Conservation (phyloP, 2,888 invertebrate species). For the Fabriciana adippe region DNA sequence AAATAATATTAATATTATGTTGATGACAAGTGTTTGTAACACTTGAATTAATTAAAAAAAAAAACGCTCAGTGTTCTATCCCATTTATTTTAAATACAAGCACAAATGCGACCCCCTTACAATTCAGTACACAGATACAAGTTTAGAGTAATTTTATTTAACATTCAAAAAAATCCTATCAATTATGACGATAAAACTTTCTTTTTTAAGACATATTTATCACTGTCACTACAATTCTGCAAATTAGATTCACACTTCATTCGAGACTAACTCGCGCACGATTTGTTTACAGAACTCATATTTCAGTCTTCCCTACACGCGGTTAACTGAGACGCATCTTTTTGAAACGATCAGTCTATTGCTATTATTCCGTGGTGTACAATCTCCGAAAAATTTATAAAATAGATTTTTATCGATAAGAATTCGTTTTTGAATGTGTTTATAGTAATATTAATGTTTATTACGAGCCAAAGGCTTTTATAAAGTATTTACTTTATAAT, state of each 20-base stretch:
- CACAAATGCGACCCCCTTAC: too few species aligned
- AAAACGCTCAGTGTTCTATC: too few species aligned
- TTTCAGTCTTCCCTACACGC: slow-evolving; percentile 61
- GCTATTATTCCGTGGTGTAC: slow-evolving; percentile 55
- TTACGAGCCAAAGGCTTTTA: not conserved
- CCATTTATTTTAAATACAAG: too few species aligned
- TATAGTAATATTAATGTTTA: not conserved
- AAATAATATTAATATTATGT: too few species aligned
- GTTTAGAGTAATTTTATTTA: too few species aligned
- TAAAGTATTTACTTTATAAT: not conserved
- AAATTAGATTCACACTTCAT: slow-evolving; percentile 73
- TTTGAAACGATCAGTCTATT: slow-evolving; percentile 60
- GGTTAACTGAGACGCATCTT: slow-evolving; percentile 65
- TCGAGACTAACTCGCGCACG: slow-evolving; percentile 55
- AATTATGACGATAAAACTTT: slow-evolving; percentile 31
- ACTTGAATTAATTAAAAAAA: too few species aligned
- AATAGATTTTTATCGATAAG: not conserved
- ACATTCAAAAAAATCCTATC: not conserved
- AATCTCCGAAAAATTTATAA: slow-evolving; percentile 36
- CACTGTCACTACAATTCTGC: slow-evolving; percentile 45
- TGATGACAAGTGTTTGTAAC: too few species aligned
- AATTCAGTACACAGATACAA: too few species aligned
- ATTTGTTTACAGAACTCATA: slow-evolving; percentile 71
- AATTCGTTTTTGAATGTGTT: not conserved
- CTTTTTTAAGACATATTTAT: slow-evolving; percentile 34